Evolutionary conservation across 2,888 invertebrate species (phyloP).

Genomic region (Philhelius pedissequus): DNA sequence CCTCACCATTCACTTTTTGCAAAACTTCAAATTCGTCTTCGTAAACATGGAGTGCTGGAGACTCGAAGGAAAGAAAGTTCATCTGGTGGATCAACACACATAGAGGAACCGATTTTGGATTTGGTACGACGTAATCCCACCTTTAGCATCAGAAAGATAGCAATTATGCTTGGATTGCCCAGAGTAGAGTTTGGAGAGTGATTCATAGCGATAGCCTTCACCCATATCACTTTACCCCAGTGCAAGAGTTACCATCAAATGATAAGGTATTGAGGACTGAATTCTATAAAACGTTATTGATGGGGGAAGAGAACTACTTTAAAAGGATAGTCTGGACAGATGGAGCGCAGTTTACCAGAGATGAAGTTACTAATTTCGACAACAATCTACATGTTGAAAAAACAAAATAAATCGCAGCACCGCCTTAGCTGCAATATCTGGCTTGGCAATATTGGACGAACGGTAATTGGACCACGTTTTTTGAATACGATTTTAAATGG

Average conservation of each 20-base stretch:
- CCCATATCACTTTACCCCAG: not conserved
- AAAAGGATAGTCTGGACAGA: no score
- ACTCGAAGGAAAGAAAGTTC: not conserved
- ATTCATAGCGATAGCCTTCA: no score
- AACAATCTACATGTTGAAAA: no score
- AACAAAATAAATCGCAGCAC: no score
- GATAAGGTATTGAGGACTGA: not conserved
- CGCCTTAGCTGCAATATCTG: no score
- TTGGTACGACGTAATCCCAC: not conserved
- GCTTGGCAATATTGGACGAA: no score
- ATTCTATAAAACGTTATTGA: not conserved
- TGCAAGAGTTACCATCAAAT: not conserved
- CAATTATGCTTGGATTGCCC: not conserved
- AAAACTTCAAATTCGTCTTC: not conserved
- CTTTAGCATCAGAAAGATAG: not conserved
- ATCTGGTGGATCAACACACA: not conserved
- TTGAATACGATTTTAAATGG: no score
- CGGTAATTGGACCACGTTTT: no score
- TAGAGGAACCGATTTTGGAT: not conserved
- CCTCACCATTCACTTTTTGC: no score
- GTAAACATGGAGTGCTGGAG: no score
- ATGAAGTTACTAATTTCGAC: not conserved
- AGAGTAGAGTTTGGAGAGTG: no score
- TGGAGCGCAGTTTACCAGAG: not conserved
- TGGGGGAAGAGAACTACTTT: not conserved